Evolutionary conservation across 1,140 invertebrate genomes (phyloP), one percentile per base, ranked within the genome.

Genomic region (Solen grandis): DNA sequence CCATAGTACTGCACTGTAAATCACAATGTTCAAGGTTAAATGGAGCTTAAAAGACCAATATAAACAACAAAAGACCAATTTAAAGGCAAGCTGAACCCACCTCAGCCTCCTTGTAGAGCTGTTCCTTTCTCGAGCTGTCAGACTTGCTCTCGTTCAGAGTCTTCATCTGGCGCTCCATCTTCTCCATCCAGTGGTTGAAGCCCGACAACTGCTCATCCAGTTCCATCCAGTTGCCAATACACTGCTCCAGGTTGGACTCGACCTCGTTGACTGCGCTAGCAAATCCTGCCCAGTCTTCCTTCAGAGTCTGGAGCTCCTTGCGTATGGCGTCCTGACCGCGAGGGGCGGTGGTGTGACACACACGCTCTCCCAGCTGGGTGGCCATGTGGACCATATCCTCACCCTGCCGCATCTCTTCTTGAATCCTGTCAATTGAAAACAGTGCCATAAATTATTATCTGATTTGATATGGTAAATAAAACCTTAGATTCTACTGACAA

Each of bases 141-240:
- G 97, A 95, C 90, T 98, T 96, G 22, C 97, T 93, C 91, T 97
- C 97, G 84, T 97, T 97, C 88, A 96, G 97, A n/a, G 95, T 95
- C 91, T 98, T 96, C 19, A 99, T 96, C 69, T 96, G 88, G 54
- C 94, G 94, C 92, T 99, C 97, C 82, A 96, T 97, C 92, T 87
- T 85, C 4, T 86, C 85, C 27, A 91, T 69, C 90, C 90, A 92
- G 41, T 82, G 74, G 57, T 80, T 55, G 70, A 92, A 88, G 19
- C 78, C 62, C 14, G 95, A 95, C 88, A 97, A 97, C 86, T 98
- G 96, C 90, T 98, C 97, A 92, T 98, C 97, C 89, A 98, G 98
- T 92, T 99, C 97, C 22, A 96, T 96, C 97, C 97, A 98, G 92
- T 97, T 97, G 0, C 97, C 96, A 88, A 98, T 96, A 81, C 96